Conservation (phyloP, 2,888 invertebrate species). For the Parnassius glacialis region DNA sequence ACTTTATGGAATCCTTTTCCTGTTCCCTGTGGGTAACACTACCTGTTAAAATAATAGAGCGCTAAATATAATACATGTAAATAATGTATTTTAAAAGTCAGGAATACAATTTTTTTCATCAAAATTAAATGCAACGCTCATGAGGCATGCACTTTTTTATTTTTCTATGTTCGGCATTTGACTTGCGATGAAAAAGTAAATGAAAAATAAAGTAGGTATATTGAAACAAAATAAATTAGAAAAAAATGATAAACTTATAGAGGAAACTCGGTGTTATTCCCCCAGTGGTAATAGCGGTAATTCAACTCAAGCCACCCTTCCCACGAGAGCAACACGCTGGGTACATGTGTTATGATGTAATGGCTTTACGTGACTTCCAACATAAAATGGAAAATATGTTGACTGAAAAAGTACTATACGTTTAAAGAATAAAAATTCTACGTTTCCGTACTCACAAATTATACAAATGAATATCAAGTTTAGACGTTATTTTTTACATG, state of each 20-base stretch:
- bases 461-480: too few species aligned
- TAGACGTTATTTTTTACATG: too few species aligned
- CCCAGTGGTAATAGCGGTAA: slow-evolving; percentile 34
- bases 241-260: slow-evolving; percentile 4
- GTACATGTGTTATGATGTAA: slow-evolving; percentile 43
- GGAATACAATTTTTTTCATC: too few species aligned
- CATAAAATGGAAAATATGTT: slow-evolving; percentile 31
- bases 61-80: too few species aligned
- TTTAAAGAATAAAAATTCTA: neutral
- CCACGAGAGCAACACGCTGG: slow-evolving; percentile 30
- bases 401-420: slow-evolving; percentile 21
- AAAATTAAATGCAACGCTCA: too few species aligned
- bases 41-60: too few species aligned
- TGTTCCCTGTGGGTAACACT: too few species aligned
- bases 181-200: too few species aligned
- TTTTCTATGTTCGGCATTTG: too few species aligned
- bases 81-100: too few species aligned
- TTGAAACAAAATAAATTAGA: neutral
- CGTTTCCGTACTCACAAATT: neutral
- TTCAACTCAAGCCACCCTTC: slow-evolving; percentile 36
- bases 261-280: slow-evolving; percentile 32
- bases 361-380: slow-evolving; percentile 34
- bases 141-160: too few species aligned
- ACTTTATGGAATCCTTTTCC: too few species aligned
- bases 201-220: neutral